Evolutionary conservation across 2,113 vertebrate genomes (phyloP).

Genomic region (Pelmatolapia mariae): DNA sequence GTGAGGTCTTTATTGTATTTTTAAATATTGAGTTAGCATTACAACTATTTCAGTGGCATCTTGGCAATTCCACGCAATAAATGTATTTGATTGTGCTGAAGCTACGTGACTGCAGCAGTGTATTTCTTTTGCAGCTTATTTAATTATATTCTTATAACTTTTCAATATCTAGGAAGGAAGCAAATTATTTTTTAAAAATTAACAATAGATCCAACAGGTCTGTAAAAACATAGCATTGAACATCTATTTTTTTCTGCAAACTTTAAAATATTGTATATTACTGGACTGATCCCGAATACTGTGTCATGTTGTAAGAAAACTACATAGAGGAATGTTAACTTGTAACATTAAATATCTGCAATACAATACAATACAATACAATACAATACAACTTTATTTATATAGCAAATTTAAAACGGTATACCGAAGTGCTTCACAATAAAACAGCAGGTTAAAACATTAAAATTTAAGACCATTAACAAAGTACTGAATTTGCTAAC

Average conservation of each 20-base stretch:
- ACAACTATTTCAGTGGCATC: not conserved
- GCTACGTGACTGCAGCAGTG: not conserved
- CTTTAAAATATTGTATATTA: not conserved
- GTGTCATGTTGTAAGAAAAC: not conserved
- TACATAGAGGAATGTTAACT: not conserved
- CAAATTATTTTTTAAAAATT: not conserved
- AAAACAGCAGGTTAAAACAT: not conserved
- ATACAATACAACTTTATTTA: not conserved
- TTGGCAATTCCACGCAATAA: not conserved
- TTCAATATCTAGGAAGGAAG: not conserved
- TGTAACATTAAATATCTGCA: not conserved
- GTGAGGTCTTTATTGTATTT: not conserved
- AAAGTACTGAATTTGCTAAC: too few species aligned
- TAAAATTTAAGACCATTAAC: not conserved
- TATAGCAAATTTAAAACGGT: not conserved
- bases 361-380: not conserved
- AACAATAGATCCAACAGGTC: not conserved
- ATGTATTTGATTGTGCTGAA: not conserved
- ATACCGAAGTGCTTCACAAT: not conserved
- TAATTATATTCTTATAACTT: not conserved
- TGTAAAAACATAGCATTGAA: not conserved
- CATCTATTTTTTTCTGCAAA: not conserved
- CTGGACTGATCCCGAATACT: not conserved
- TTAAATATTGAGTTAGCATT: not conserved
- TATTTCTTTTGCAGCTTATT: not conserved